A percentile compares a stretch with the other conserved stretches of the same genome.
phyloP scores from a whole-genome alignment of 2,113 vertebrate species.

The Anolis sagrei region DNA sequence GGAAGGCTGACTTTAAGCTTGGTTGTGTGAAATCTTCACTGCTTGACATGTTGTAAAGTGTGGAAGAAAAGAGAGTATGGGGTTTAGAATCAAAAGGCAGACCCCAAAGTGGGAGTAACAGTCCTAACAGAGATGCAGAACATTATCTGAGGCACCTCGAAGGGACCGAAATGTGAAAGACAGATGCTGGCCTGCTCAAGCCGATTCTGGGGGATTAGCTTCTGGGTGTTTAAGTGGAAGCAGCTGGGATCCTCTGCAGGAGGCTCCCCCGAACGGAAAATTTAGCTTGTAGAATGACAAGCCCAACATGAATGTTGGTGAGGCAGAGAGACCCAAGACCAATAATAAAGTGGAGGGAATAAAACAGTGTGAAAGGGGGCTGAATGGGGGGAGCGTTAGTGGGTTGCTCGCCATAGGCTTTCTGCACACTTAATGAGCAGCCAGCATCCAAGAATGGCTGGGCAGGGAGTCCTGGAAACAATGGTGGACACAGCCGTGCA shows the following conservation, averaged over 20 bases:
- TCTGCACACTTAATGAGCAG: not conserved
- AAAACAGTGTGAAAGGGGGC: no score
- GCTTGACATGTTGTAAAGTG: not conserved
- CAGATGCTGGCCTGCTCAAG: constrained; percentile 28
- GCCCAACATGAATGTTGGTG: not conserved
- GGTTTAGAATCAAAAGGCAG: not conserved
- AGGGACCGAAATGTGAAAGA: constrained; percentile 30
- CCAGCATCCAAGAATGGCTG: not conserved
- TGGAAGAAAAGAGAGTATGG: not conserved
- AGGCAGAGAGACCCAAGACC: not conserved
- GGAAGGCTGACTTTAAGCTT: not conserved
- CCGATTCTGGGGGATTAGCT: constrained; percentile 31
- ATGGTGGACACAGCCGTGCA: not conserved
- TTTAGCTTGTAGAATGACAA: constrained; percentile 5
- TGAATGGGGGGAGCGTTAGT: no score
- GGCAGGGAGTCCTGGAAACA: not conserved
- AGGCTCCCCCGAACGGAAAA: not conserved
- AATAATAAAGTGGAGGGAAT: constrained; percentile 2
- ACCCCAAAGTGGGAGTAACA: not conserved
- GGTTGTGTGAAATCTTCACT: not conserved
- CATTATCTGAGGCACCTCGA: constrained; percentile 3
- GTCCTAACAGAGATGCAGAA: not conserved
- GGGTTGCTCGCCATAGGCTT: not conserved
- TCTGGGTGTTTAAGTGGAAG: constrained; percentile 29
- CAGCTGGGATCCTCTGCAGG: constrained; percentile 31